A percentile compares a stretch with the other conserved stretches of the same genome.
These are phyloP conservation scores for Pangasius macronema DNA, from an alignment of 2,797 vertebrate genomes.

Conservation along the genomic window DNA sequence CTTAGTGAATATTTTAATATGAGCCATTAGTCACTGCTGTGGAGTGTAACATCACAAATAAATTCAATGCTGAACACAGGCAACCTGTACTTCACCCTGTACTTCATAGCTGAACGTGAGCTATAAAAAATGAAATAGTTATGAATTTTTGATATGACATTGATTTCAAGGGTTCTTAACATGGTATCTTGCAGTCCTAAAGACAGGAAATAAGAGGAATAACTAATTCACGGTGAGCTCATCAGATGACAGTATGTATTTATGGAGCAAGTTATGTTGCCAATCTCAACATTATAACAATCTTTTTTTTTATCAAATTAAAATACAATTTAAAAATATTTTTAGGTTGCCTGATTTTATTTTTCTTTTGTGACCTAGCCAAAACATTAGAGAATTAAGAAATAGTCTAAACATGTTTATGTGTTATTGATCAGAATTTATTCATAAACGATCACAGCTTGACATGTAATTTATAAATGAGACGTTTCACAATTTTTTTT, in stretches of 20 bases:
- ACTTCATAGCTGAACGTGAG: slow-evolving; percentile 17
- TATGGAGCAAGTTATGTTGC: not conserved
- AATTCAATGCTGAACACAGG: no score
- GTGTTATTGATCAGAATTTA: not conserved
- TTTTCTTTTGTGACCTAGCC: not conserved
- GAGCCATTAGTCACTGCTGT: no score
- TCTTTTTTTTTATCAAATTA: not conserved
- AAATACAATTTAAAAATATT: not conserved
- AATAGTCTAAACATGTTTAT: not conserved
- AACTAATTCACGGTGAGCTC: not conserved
- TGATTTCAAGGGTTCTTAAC: slow-evolving; percentile 38
- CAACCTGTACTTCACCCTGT: not conserved
- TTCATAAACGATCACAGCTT: not conserved
- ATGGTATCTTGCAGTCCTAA: slow-evolving; percentile 22
- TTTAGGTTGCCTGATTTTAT: not conserved
- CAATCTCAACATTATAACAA: not conserved
- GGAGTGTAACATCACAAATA: no score
- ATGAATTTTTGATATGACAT: slow-evolving; percentile 19
- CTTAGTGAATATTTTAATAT: no score
- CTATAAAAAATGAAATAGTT: slow-evolving; percentile 41
- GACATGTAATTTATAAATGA: not conserved
- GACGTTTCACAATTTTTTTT: not conserved
- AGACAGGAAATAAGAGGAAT: not conserved
- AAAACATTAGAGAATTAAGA: not conserved
- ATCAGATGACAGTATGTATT: not conserved